These are phyloP conservation scores for Cryptotis parvus DNA, from an alignment of 2,113 vertebrate genomes.

Conservation along the genomic window DNA sequence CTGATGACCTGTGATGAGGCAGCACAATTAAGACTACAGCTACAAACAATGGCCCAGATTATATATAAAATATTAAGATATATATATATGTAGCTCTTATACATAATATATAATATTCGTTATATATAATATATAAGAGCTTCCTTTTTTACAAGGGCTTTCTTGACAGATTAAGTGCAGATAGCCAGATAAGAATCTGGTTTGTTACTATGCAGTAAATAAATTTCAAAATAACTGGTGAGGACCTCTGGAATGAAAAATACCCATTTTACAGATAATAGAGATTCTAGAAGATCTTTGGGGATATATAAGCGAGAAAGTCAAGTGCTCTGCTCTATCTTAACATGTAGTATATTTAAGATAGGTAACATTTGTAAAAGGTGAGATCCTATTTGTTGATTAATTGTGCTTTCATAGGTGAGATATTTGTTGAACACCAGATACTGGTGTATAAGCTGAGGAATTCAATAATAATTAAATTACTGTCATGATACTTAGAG, in stretches of 20 bases:
- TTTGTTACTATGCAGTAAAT: background rate
- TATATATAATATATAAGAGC: too few relatives aligned
- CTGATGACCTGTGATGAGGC: conserved; percentile 22
- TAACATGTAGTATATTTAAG: background rate
- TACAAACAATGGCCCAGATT: background rate
- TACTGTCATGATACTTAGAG: background rate
- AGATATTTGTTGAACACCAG: background rate
- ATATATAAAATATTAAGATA: too few relatives aligned
- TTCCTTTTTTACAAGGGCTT: background rate
- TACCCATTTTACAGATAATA: background rate
- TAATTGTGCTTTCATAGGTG: background rate
- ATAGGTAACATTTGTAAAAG: background rate
- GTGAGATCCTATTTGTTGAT: background rate
- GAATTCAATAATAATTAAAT: background rate
- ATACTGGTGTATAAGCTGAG: background rate
- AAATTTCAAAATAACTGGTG: background rate
- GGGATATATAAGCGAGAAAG: background rate
- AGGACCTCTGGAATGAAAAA: background rate
- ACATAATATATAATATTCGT: too few relatives aligned
- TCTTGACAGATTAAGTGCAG: background rate
- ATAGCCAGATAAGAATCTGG: background rate
- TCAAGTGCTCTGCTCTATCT: background rate
- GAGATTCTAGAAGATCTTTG: background rate
- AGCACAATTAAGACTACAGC: background rate
- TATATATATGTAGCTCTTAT: too few relatives aligned